Evolutionary conservation across 2,113 vertebrate genomes (phyloP).

Genomic region (Dasypus novemcinctus): DNA sequence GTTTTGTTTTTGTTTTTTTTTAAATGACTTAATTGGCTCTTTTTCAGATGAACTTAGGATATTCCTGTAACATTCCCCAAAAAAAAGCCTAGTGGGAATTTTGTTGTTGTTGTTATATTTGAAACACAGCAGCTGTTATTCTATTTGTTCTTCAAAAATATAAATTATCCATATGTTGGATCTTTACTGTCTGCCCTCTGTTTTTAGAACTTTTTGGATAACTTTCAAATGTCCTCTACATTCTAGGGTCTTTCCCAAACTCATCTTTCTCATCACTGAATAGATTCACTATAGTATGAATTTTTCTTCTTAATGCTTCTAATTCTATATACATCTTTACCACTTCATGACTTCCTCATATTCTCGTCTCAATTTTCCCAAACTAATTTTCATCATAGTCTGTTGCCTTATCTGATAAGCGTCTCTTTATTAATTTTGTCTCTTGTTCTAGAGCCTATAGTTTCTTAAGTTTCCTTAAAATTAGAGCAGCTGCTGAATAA

Average conservation of each 20-base stretch:
- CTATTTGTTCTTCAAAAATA: not conserved
- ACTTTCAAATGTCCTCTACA: not conserved
- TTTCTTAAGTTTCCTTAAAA: not conserved
- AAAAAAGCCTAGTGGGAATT: not conserved
- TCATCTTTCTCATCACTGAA: not conserved
- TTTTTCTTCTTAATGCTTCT: not conserved
- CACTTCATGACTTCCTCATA: not conserved
- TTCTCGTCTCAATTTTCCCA: not conserved
- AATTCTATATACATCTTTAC: not conserved
- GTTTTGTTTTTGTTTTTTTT: not conserved
- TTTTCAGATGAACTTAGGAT: constrained; percentile 49
- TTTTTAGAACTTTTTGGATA: not conserved
- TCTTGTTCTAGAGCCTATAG: not conserved
- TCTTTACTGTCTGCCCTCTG: not conserved
- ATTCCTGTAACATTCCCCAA: not conserved
- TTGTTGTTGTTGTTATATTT: not conserved
- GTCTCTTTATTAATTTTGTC: not conserved
- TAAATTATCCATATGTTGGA: not conserved
- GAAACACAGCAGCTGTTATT: constrained; percentile 25
- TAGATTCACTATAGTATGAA: not conserved
- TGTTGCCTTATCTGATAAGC: not conserved
- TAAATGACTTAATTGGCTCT: not conserved
- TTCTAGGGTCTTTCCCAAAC: not conserved
- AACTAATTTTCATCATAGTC: not conserved
- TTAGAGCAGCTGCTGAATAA: constrained; percentile 5